phyloP scores from a whole-genome alignment of 2,888 invertebrate genomes.

The Caenorhabditis doughertyi region DNA sequence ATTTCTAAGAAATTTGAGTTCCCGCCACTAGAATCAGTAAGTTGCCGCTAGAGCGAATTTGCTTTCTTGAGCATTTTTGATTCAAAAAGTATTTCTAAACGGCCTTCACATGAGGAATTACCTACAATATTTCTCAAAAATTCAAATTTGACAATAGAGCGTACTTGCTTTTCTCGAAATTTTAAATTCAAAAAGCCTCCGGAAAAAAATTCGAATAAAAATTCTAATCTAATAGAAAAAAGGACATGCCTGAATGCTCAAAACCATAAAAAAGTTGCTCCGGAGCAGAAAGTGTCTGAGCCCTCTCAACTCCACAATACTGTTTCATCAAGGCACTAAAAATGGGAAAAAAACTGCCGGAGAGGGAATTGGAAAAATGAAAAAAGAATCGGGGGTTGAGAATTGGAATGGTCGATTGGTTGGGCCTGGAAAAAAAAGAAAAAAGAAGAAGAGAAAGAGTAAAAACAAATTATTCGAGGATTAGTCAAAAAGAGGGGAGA shows the following conservation, averaged over 20 bases:
- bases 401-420: neutral
- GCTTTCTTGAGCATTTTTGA: too few species aligned
- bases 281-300: conserved; percentile 2
- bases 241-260: conserved; percentile 52
- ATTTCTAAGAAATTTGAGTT: too few species aligned
- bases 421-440: too few species aligned
- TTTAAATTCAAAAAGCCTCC: neutral
- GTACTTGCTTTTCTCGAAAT: neutral
- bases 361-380: neutral
- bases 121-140: too few species aligned
- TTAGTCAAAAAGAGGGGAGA: too few species aligned
- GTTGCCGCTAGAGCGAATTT: too few species aligned
- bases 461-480: conserved; percentile 58
- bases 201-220: neutral
- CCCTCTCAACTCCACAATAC: neutral
- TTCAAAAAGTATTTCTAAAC: too few species aligned
- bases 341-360: neutral
- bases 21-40: too few species aligned
- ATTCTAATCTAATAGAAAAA: conserved; percentile 1
- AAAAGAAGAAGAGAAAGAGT: neutral
- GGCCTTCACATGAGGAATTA: too few species aligned
- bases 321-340: conserved; percentile 6
- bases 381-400: neutral
- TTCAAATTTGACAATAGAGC: neutral
- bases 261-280: conserved; percentile 54